Percentiles rank a stretch among this genome's conserved stretches.
Evolutionary conservation across 2,888 invertebrate species (phyloP).

Genomic region (Noctua pronuba): DNA sequence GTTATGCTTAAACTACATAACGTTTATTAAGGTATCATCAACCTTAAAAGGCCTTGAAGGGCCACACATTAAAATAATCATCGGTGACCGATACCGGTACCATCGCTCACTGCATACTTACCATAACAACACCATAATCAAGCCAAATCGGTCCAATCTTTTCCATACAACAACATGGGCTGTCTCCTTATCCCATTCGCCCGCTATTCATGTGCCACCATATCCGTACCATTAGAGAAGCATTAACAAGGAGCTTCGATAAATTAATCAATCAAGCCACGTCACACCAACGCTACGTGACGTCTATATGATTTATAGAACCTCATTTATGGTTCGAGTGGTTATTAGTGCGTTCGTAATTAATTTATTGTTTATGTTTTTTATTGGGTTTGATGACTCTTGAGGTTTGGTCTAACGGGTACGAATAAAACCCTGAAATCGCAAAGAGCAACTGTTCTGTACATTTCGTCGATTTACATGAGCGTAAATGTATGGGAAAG

Average conservation of each 20-base stretch:
- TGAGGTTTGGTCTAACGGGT: neutral
- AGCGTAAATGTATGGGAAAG: neutral
- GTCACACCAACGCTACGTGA: conserved; percentile 63
- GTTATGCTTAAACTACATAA: neutral
- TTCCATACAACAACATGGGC: conserved; percentile 35
- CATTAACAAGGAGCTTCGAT: conserved; percentile 65
- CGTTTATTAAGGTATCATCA: conserved; percentile 6
- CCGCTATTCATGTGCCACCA: conserved; percentile 52
- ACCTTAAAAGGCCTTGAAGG: conserved; percentile 7
- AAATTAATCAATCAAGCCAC: conserved; percentile 67
- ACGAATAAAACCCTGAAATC: no score
- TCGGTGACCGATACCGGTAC: neutral
- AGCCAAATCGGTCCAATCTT: conserved; percentile 36
- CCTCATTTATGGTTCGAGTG: conserved; percentile 47
- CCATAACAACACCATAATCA: conserved; percentile 20
- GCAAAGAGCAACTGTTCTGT: neutral
- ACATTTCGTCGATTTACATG: neutral
- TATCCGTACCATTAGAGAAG: conserved; percentile 61
- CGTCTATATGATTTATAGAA: conserved; percentile 63
- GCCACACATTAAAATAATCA: conserved; percentile 2
- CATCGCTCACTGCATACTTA: conserved; percentile 5
- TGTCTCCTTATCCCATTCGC: conserved; percentile 34
- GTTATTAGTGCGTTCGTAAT: conserved; percentile 50
- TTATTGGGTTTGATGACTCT: conserved; percentile 23
- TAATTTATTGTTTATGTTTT: conserved; percentile 39